Conservation (phyloP, 2,797 vertebrate species). For the Balearica regulorum region DNA sequence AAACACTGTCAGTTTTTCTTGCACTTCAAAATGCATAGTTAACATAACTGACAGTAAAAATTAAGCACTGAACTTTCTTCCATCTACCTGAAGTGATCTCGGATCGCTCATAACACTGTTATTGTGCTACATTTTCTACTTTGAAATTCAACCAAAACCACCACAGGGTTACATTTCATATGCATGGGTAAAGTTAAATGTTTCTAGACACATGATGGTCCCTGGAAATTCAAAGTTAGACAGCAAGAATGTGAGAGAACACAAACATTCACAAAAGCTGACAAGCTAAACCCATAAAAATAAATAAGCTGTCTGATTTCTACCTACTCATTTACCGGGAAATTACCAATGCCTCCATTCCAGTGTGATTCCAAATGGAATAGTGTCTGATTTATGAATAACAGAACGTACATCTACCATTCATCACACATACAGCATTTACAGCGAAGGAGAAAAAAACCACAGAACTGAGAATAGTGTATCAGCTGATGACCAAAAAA, state of each 20-base stretch:
- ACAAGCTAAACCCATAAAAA: conserved; percentile 25
- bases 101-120: not conserved
- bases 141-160: conserved; percentile 68
- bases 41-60: conserved; percentile 5
- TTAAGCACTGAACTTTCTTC: not conserved
- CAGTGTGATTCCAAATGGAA: conserved; percentile 23
- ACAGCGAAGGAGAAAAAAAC: not conserved
- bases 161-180: conserved; percentile 50
- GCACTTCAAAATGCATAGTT: not conserved
- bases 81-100: conserved; percentile 49
- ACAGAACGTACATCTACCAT: not conserved
- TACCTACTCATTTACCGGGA: conserved; percentile 49
- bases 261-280: conserved; percentile 46
- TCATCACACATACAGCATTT: conserved; percentile 4
- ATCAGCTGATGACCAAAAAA: not conserved
- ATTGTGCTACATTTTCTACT: conserved; percentile 20
- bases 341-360: not conserved
- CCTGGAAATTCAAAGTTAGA: conserved; percentile 56
- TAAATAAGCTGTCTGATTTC: conserved; percentile 47
- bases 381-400: not conserved
- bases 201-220: conserved; percentile 48
- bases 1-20: not conserved
- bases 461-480: not conserved
- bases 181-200: conserved; percentile 41
- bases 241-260: conserved; percentile 54